A percentile compares a stretch with the other conserved stretches of the same genome.
Evolutionary conservation across 1,140 invertebrate species (phyloP).

Genomic region (Leucophenga varia): DNA sequence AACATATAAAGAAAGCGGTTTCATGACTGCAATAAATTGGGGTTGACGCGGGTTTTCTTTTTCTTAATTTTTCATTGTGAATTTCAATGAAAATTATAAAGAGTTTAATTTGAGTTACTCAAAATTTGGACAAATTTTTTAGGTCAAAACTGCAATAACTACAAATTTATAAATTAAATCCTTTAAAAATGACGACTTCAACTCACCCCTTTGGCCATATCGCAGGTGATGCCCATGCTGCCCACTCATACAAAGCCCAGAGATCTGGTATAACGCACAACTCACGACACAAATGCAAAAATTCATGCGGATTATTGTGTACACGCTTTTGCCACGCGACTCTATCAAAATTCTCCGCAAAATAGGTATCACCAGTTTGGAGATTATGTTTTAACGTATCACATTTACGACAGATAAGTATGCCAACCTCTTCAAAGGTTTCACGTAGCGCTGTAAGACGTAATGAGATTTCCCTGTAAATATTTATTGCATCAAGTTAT

Average conservation of each 20-base stretch:
- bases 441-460: slow-evolving; percentile 85
- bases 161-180: not conserved
- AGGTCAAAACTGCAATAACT: not conserved
- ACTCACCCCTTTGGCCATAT: slow-evolving; percentile 46
- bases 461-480: slow-evolving; percentile 69
- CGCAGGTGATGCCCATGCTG: slow-evolving; percentile 80
- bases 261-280: slow-evolving; percentile 78
- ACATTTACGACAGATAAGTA: slow-evolving; percentile 68
- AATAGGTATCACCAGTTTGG: slow-evolving; percentile 1
- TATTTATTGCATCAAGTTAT: too few relatives aligned
- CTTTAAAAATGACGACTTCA: too few relatives aligned
- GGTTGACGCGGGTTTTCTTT: too few relatives aligned
- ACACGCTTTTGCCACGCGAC: slow-evolving; percentile 56
- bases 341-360: slow-evolving; percentile 25
- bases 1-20: slow-evolving; percentile 75
- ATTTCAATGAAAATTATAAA: too few relatives aligned
- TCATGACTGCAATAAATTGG: slow-evolving; percentile 63
- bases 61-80: too few relatives aligned
- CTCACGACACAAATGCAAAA: slow-evolving; percentile 71
- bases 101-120: not conserved
- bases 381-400: too few relatives aligned
- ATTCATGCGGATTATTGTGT: slow-evolving; percentile 69
- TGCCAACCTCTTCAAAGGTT: slow-evolving; percentile 88
- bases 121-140: not conserved
- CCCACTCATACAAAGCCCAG: slow-evolving; percentile 83